Evolutionary conservation across 1,140 invertebrate genomes (phyloP), one percentile per base, ranked within the genome.

Genomic region (Hetaerina americana): DNA sequence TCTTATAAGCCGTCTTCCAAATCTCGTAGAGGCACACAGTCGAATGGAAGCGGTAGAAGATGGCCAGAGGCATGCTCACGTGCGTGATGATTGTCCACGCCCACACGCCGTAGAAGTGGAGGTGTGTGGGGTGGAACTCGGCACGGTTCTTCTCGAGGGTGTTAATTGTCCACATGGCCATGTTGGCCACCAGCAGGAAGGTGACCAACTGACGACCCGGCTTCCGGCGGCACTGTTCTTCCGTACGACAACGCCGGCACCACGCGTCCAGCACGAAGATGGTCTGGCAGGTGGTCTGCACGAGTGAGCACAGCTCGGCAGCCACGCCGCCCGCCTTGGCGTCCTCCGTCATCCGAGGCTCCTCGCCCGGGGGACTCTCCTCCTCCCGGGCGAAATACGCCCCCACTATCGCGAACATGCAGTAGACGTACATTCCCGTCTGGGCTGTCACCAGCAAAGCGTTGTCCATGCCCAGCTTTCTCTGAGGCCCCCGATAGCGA

Each of bases 31-130:
- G 79, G 75, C 87, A 88, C 68, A 88, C 86, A 18, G 86, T 85
- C 0, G 85, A 85, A 76, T 88, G 83, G 80, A 91, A 91, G 70
- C 90, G 83, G 79, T 90, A 91, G 79, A 90, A 91, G 28, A 91
- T 89, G 18, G 88, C 83, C 1, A 91, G 81, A 0, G 90, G 90
- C 74, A 89, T 87, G 10, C 87, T 88, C 1, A 90, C 83, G 75
- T 90, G 87, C 0, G 86, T 88, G 57, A 91, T 90, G 26, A 92
- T 86, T 29, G 87, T 89, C 90, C 90, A 92, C 0, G 83, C 87
- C 87, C 84, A 90, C 71, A 85, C 84, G 68, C 87, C 87, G 75
- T 85, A 89, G 77, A 89, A 89, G 49, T 86, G 79, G 78, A 88
- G 84, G 79, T 89, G 84, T 26, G 85, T 78, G 0, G 88, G 87